Base-by-base conservation (phyloP, 2,113 vertebrate genomes). In the Scomber scombrus region DNA sequence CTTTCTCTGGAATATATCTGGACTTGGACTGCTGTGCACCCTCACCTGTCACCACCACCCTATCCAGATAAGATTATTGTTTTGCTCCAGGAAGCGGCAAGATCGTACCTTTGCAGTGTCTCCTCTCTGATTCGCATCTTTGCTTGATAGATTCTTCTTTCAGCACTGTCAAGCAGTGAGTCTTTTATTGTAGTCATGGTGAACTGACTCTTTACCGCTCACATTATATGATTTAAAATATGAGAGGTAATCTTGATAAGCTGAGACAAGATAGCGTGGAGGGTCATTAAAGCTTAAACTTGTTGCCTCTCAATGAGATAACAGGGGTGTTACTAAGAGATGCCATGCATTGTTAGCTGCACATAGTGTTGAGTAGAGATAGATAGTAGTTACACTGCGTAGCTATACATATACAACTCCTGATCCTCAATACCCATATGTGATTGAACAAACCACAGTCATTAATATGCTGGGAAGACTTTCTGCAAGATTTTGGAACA, bases 71-170 rank as follows among this genome's bases (percentile, higher is more conserved):
- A 70, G 19, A 70, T 60, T 11, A 29, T 40, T 43, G 57, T 75
- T 71, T 21, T 58, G 51, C 66, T 69, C n/a, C 1, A 64, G 58
- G 73, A 66, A 43, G 57, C 47, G 23, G 43, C 5, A 6, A 21
- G 47, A 58, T 71, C n/a, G 14, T 19, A 26, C 57, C 29, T 70
- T 26, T 26, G 40, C 40, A 21, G 66, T 21, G 49, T 81, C 66
- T 63, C n/a, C 19, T 34, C 19, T 77, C 47, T 26, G 75, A 78
- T 15, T 81, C 65, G 63, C 40, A 73, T 51, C 23, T 83, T 61
- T 56, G 15, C 47, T 34, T 26, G 19, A 50, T 31, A 23, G 11
- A 75, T 67, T 60, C 15, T 26, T 31, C 23, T 31, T 19, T 26
- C 40, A 8, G 63, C 10, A 10, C 31, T 58, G 52, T 65, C 50